These are phyloP conservation scores for Harpalus rufipes DNA, from an alignment of 2,888 invertebrate species.

Conservation along the genomic window DNA sequence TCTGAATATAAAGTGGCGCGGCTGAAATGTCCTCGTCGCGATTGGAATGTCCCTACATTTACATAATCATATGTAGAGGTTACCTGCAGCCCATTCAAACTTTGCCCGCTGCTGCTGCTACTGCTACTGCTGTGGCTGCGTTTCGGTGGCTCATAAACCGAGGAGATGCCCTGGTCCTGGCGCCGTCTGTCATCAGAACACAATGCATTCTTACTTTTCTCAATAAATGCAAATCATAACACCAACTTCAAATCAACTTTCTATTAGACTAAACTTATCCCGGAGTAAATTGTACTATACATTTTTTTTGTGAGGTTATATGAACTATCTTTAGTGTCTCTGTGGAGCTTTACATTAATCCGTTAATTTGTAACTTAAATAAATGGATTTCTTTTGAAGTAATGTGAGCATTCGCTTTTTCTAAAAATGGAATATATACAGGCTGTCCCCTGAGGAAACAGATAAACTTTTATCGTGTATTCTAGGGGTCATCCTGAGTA, in stretches of 20 bases:
- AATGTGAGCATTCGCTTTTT: too few relatives aligned
- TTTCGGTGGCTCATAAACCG: constrained; percentile 71
- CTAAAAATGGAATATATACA: too few relatives aligned
- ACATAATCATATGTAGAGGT: constrained; percentile 73
- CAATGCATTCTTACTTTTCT: neutral
- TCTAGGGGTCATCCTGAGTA: too few relatives aligned
- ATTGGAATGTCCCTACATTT: constrained; percentile 70
- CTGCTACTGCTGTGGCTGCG: constrained; percentile 64
- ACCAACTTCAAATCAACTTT: neutral
- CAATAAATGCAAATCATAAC: neutral
- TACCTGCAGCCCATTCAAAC: constrained; percentile 71
- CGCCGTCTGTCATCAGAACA: constrained; percentile 72
- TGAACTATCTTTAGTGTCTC: too few relatives aligned
- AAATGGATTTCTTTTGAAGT: too few relatives aligned
- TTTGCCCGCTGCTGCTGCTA: constrained; percentile 62
- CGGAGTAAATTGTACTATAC: neutral
- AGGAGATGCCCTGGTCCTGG: constrained; percentile 71
- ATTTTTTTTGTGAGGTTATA: too few relatives aligned
- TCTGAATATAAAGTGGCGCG: constrained; percentile 74
- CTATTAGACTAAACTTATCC: neutral
- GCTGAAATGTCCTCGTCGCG: constrained; percentile 67
- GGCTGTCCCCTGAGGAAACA: too few relatives aligned
- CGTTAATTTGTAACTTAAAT: too few relatives aligned
- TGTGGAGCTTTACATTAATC: too few relatives aligned
- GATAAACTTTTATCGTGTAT: too few relatives aligned